Percentiles rank a stretch among this genome's conserved stretches.
These are phyloP conservation scores for Pedetes capensis DNA, from an alignment of 2,113 vertebrate species.

Conservation along the genomic window DNA sequence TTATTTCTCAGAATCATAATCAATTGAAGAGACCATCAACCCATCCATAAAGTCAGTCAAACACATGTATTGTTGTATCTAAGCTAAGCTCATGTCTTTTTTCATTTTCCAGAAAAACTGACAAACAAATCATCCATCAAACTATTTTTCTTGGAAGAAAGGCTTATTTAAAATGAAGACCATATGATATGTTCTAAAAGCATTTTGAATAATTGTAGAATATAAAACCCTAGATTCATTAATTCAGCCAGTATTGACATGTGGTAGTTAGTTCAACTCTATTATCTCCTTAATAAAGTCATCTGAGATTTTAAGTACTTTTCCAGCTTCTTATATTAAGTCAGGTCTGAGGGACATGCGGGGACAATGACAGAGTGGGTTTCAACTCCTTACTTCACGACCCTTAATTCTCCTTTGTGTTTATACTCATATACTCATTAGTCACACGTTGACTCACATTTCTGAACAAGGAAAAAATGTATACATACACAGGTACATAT, in stretches of 20 bases:
- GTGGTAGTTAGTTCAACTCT: neutral
- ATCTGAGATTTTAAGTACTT: constrained; percentile 9
- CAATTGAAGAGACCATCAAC: neutral
- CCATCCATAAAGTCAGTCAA: neutral
- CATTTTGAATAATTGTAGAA: constrained; percentile 15
- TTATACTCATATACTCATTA: neutral
- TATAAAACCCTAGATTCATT: neutral
- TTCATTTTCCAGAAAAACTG: neutral
- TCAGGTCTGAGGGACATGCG: neutral
- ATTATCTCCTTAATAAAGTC: constrained; percentile 7
- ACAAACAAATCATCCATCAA: constrained; percentile 23
- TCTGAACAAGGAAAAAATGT: neutral
- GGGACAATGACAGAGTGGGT: neutral
- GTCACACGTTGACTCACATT: neutral
- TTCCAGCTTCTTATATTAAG: constrained; percentile 5
- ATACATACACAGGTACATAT: neutral
- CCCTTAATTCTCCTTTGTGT: neutral
- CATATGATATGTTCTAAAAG: neutral
- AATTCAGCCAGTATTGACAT: neutral
- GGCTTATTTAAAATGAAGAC: constrained; percentile 35
- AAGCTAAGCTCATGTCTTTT: neutral
- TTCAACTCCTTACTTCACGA: neutral
- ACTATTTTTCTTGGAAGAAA: neutral
- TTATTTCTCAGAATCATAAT: constrained; percentile 27
- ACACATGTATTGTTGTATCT: neutral